These are phyloP conservation scores for Parapsyche elsis DNA, from an alignment of 1,140 invertebrate genomes.

Conservation along the genomic window DNA sequence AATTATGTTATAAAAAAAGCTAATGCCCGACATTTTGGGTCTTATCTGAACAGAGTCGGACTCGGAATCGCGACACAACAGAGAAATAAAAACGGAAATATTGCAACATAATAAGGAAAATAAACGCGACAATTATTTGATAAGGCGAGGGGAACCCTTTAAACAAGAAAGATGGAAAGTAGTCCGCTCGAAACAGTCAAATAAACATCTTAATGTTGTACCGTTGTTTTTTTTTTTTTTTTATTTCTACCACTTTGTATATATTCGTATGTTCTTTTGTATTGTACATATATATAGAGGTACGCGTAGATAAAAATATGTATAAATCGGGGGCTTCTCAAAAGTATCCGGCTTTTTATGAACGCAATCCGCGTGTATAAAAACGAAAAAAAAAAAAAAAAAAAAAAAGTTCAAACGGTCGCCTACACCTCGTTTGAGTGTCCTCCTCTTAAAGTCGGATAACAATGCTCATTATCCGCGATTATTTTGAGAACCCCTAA, in stretches of 20 bases:
- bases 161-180: conserved; percentile 36
- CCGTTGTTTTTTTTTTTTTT: background rate
- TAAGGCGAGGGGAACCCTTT: conserved; percentile 32
- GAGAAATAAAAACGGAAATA: conserved; percentile 41
- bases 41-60: conserved; percentile 31
- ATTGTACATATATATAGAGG: background rate
- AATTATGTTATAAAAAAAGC: conserved; percentile 35
- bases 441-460: conserved; percentile 22
- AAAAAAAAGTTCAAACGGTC: conserved; percentile 23
- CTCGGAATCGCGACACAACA: conserved; percentile 34
- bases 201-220: conserved; percentile 23
- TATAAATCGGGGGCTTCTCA: background rate
- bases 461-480: conserved; percentile 39
- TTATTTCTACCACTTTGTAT: background rate
- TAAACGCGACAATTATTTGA: conserved; percentile 43
- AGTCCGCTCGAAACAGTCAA: conserved; percentile 12
- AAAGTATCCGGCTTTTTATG: conserved; percentile 18
- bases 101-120: conserved; percentile 35
- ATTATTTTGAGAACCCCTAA: conserved; percentile 32
- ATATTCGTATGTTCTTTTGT: too few relatives aligned
- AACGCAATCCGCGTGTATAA: conserved; percentile 2
- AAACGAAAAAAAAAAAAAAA: background rate
- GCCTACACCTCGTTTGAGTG: conserved; percentile 31
- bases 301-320: background rate
- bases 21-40: conserved; percentile 30